Percentiles rank a stretch among this genome's conserved stretches.
These are phyloP conservation scores for Varroa destructor DNA, from an alignment of 1,140 invertebrate genomes.

Conservation along the genomic window DNA sequence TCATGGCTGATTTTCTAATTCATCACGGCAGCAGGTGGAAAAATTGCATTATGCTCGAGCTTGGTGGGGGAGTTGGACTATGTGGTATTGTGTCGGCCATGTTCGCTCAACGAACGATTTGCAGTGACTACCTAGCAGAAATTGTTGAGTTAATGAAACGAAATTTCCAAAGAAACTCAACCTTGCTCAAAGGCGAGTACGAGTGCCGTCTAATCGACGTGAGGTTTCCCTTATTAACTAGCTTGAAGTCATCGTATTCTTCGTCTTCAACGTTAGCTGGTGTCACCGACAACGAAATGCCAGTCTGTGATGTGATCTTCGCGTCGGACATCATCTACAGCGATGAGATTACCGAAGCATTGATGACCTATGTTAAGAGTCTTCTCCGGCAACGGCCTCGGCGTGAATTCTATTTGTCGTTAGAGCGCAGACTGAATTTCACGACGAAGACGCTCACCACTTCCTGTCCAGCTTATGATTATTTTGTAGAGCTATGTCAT, in stretches of 20 bases:
- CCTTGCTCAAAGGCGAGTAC: not conserved
- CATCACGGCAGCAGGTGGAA: not conserved
- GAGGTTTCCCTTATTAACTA: not conserved
- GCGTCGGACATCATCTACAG: conserved; percentile 12
- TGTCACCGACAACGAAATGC: not conserved
- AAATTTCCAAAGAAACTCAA: conserved; percentile 13
- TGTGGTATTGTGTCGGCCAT: not conserved
- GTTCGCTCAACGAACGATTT: not conserved
- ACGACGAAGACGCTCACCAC: not conserved
- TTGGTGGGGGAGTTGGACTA: conserved; percentile 5
- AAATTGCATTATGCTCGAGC: not conserved
- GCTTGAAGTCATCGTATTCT: too few relatives aligned
- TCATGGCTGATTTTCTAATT: conserved; percentile 12
- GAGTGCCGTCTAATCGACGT: conserved; percentile 11
- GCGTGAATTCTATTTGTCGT: not conserved
- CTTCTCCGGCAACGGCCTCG: not conserved
- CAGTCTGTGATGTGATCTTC: conserved; percentile 3
- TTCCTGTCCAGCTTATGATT: conserved; percentile 3
- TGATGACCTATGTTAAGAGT: conserved; percentile 1
- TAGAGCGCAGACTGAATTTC: not conserved
- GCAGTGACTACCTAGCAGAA: not conserved
- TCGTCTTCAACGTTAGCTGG: too few relatives aligned
- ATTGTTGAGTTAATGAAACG: conserved; percentile 3
- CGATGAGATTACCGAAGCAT: conserved; percentile 14
- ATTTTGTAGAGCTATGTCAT: not conserved